Conservation (phyloP, 2,113 vertebrate species). For the Nothocercus julius region DNA sequence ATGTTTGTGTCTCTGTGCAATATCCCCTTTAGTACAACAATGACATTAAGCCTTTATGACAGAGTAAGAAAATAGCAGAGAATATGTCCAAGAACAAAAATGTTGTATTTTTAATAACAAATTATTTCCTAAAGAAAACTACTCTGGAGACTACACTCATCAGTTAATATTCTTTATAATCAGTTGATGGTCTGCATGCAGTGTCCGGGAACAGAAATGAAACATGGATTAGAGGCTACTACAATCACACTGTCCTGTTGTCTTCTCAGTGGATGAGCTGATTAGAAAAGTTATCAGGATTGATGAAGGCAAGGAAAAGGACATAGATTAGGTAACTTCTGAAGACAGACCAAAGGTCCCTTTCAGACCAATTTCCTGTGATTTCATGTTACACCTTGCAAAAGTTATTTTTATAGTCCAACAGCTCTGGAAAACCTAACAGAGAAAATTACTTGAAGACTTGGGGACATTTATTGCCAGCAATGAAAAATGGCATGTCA, state of each 20-base stretch:
- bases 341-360: neutral
- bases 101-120: neutral
- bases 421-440: neutral
- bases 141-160: neutral
- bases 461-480: constrained; percentile 70
- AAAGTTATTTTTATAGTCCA: neutral
- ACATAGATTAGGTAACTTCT: neutral
- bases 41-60: neutral
- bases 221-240: neutral
- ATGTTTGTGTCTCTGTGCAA: rapidly evolving
- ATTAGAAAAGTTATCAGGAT: neutral
- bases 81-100: neutral
- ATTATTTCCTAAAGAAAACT: neutral
- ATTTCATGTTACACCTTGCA: neutral
- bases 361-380: neutral
- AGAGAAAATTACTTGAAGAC: constrained; percentile 48
- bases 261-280: neutral
- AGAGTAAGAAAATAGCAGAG: neutral
- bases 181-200: neutral
- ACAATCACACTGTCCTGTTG: neutral
- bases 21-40: neutral
- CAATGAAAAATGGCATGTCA: constrained; percentile 58
- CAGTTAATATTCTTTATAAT: neutral
- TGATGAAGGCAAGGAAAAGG: neutral
- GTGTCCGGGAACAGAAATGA: neutral